These are phyloP conservation scores for Syngnathus typhle DNA, from an alignment of 2,113 vertebrate genomes.

Conservation along the genomic window DNA sequence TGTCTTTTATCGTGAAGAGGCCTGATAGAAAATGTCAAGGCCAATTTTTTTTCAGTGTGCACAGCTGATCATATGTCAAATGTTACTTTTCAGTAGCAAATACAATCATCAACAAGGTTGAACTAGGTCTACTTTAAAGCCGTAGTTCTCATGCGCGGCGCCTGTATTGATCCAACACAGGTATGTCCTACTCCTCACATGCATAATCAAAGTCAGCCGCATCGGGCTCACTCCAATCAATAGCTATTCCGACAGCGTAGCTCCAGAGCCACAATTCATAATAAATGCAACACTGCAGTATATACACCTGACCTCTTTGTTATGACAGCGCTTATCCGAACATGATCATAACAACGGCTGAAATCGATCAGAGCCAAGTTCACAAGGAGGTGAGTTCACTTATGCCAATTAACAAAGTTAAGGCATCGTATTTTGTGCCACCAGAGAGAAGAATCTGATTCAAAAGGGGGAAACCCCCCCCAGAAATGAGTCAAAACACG, in stretches of 20 bases:
- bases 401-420: slow-evolving; percentile 52
- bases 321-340: slow-evolving; percentile 60
- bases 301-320: slow-evolving; percentile 62
- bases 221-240: slow-evolving; percentile 59
- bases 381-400: slow-evolving; percentile 43
- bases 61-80: neutral
- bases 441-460: slow-evolving; percentile 28
- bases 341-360: slow-evolving; percentile 52
- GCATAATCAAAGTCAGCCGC: slow-evolving; percentile 60
- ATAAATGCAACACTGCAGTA: slow-evolving; percentile 55
- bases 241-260: slow-evolving; percentile 56
- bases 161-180: slow-evolving; percentile 49
- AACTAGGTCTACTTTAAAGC: no score
- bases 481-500: slow-evolving; percentile 42
- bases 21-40: no score
- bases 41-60: no score
- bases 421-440: slow-evolving; percentile 40
- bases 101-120: slow-evolving; percentile 2
- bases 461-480: slow-evolving; percentile 25
- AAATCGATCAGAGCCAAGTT: slow-evolving; percentile 53
- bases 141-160: slow-evolving; percentile 42
- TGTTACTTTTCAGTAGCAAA: slow-evolving; percentile 21
- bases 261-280: slow-evolving; percentile 56
- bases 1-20: no score
- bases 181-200: slow-evolving; percentile 47